Evolutionary conservation across 2,888 invertebrate genomes (phyloP).

Genomic region (Ormyrus nitidulus): DNA sequence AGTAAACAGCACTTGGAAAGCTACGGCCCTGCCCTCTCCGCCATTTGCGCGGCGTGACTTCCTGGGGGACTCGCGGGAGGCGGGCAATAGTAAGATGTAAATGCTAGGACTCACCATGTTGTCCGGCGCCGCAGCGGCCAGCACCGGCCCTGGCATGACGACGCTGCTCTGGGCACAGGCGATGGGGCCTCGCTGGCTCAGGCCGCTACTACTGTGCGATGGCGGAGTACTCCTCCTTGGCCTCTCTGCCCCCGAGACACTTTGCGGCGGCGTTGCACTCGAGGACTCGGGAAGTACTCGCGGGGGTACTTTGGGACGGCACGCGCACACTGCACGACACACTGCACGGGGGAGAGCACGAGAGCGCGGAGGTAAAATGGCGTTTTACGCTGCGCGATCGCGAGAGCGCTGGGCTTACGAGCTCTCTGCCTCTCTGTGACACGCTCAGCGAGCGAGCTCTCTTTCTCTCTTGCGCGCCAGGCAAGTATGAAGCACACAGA

Average conservation of each 20-base stretch:
- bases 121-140: conserved; percentile 44
- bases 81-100: too few species aligned
- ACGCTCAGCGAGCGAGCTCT: background rate
- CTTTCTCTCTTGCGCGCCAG: background rate
- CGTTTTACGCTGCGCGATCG: conserved; percentile 43
- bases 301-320: background rate
- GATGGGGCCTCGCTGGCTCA: background rate
- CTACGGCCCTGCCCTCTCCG: conserved; percentile 51
- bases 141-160: conserved; percentile 31
- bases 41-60: too few species aligned
- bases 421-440: background rate
- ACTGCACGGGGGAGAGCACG: conserved; percentile 4
- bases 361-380: conserved; percentile 52
- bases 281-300: background rate
- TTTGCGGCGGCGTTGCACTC: background rate
- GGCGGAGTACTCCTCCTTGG: background rate
- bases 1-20: too few species aligned
- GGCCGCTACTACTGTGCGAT: background rate
- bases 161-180: background rate
- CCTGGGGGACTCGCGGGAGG: too few species aligned
- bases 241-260: too few species aligned
- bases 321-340: conserved; percentile 19
- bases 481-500: background rate
- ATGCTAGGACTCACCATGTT: conserved; percentile 44
- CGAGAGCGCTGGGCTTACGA: background rate